These are phyloP conservation scores for Asarcornis scutulata DNA, from an alignment of 2,113 vertebrate genomes.

Conservation along the genomic window DNA sequence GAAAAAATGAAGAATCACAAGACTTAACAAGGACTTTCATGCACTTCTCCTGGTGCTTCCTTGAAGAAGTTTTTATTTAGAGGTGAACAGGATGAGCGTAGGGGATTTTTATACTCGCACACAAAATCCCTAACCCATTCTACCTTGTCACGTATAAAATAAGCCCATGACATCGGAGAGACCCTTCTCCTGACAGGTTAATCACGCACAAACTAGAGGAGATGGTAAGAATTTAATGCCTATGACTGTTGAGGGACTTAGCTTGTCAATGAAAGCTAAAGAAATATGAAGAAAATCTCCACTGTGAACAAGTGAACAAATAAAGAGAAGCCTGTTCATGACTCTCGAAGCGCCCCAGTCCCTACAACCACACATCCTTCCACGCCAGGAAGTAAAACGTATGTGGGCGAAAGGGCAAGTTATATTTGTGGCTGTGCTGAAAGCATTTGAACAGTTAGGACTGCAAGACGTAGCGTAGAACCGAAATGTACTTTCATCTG, in stretches of 20 bases:
- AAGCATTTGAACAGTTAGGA: not conserved
- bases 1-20: not conserved
- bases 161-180: not conserved
- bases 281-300: not conserved
- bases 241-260: not conserved
- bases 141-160: not conserved
- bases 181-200: not conserved
- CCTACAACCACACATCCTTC: not conserved
- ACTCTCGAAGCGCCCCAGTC: not conserved
- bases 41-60: not conserved
- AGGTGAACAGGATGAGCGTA: not conserved
- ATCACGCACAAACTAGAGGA: not conserved
- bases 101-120: not conserved
- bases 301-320: not conserved
- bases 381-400: fast-evolving
- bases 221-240: not conserved
- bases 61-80: not conserved
- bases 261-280: not conserved
- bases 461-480: not conserved
- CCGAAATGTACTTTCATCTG: not conserved
- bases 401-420: fast-evolving
- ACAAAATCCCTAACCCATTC: not conserved
- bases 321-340: not conserved
- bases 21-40: not conserved
- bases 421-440: not conserved